A percentile compares a stretch with the other conserved stretches of the same genome.
phyloP scores from a whole-genome alignment of 2,888 invertebrate species.

The Hypomecis punctinalis region DNA sequence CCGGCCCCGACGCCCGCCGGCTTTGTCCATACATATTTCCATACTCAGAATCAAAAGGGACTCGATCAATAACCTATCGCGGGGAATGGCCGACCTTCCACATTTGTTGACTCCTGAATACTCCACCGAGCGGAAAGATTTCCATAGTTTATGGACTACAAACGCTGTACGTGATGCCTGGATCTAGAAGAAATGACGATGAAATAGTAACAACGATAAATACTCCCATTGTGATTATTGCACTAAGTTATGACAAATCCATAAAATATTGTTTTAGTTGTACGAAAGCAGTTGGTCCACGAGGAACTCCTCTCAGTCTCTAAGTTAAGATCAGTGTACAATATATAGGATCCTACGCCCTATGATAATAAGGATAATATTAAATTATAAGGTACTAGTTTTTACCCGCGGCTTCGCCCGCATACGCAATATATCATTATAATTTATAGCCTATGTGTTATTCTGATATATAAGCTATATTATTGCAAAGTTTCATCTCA shows the following conservation, averaged over 20 bases:
- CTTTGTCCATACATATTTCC: conserved; percentile 34
- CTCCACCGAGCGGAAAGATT: conserved; percentile 49
- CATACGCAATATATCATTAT: too few relatives aligned
- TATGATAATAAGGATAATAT: too few relatives aligned
- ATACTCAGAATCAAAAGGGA: conserved; percentile 33
- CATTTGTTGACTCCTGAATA: conserved; percentile 47
- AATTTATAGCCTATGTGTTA: too few relatives aligned
- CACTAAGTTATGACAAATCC: neutral
- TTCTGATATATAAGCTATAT: too few relatives aligned
- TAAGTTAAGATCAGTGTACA: too few relatives aligned
- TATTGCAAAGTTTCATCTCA: too few relatives aligned
- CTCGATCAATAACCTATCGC: conserved; percentile 55
- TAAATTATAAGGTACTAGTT: too few relatives aligned
- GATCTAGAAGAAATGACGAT: conserved; percentile 3
- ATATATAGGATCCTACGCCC: too few relatives aligned
- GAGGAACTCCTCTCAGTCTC: too few relatives aligned
- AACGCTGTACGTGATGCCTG: conserved; percentile 42
- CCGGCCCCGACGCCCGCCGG: conserved; percentile 13
- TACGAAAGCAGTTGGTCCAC: too few relatives aligned
- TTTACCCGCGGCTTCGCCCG: too few relatives aligned
- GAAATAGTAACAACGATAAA: conserved; percentile 1
- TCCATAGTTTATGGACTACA: conserved; percentile 46
- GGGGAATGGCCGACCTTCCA: conserved; percentile 39
- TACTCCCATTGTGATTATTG: neutral
- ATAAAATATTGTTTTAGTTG: too few relatives aligned